A percentile compares a stretch with the other conserved stretches of the same genome.
Evolutionary conservation across 2,797 vertebrate species (phyloP).

Genomic region (Lophius americanus): DNA sequence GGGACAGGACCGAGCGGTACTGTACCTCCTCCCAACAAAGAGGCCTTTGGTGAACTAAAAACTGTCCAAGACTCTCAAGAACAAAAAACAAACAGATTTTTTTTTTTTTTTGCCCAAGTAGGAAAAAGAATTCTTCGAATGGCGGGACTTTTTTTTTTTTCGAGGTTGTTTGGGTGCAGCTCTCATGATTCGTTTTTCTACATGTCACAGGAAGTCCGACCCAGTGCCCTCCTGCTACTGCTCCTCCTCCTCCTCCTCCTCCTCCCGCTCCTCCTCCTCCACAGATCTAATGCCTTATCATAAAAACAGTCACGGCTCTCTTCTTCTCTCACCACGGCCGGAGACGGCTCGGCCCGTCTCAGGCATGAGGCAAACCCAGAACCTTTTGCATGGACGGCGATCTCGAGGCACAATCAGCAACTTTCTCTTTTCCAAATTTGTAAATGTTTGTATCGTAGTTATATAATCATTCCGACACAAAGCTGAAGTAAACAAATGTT

Average conservation of each 20-base stretch:
- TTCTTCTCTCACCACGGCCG: conserved; percentile 48
- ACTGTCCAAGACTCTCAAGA: conserved; percentile 73
- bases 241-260: conserved; percentile 28
- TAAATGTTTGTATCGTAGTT: conserved; percentile 84
- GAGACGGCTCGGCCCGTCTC: conserved; percentile 44
- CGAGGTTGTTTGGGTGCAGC: conserved; percentile 55
- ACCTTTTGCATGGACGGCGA: conserved; percentile 78
- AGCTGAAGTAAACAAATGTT: conserved; percentile 73
- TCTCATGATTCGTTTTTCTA: conserved; percentile 75
- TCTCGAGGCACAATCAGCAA: conserved; percentile 74
- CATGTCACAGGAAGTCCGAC: conserved; percentile 66
- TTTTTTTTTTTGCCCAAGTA: conserved; percentile 74
- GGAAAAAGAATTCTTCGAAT: conserved; percentile 59
- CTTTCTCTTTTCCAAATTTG: conserved; percentile 68
- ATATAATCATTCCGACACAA: conserved; percentile 79
- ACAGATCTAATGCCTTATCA: conserved; percentile 80
- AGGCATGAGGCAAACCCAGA: conserved; percentile 59
- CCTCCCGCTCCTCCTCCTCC: no score
- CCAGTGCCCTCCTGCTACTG: conserved; percentile 54
- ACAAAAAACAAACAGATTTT: conserved; percentile 24
- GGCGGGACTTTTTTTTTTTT: conserved; percentile 57
- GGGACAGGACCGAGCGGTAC: conserved; percentile 59
- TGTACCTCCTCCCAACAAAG: conserved; percentile 74
- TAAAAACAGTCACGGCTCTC: conserved; percentile 66
- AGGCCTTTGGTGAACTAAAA: conserved; percentile 80